A percentile compares a stretch with the other conserved stretches of the same genome.
Conservation (phyloP, 2,888 invertebrate genomes). For the Agrilus biguttatus region DNA sequence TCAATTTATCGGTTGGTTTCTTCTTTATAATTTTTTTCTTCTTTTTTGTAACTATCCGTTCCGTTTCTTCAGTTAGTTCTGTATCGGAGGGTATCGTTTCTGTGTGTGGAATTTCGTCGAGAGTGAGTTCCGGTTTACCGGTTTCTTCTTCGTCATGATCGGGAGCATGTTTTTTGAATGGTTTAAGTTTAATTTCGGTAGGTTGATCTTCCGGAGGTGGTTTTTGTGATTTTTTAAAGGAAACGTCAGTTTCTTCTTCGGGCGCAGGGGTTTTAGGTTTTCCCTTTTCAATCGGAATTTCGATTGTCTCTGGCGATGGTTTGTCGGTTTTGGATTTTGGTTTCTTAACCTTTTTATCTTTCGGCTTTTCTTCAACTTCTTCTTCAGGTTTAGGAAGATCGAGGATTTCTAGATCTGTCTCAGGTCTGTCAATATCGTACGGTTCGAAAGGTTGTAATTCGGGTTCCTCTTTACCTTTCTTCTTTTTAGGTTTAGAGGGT, state of each 20-base stretch:
- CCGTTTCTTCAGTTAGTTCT: conserved; percentile 2
- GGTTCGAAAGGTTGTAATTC: conserved; percentile 26
- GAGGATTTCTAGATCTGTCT: conserved; percentile 23
- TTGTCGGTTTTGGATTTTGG: conserved; percentile 12
- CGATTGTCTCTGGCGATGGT: conserved; percentile 15
- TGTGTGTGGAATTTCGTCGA: not conserved
- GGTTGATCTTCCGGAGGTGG: conserved; percentile 15
- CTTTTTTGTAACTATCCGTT: not conserved
- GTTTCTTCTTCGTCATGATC: conserved; percentile 9
- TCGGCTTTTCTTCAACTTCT: conserved; percentile 15
- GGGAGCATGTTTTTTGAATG: conserved; percentile 6
- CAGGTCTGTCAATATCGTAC: conserved; percentile 25
- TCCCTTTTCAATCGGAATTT: conserved; percentile 21
- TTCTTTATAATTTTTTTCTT: not conserved
- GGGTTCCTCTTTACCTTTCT: conserved; percentile 22
- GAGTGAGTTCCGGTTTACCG: conserved; percentile 1
- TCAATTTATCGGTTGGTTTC: not conserved
- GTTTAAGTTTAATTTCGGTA: conserved; percentile 15
- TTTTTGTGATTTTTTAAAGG: conserved; percentile 17
- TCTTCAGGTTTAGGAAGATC: conserved; percentile 24
- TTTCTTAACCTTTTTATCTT: conserved; percentile 15
- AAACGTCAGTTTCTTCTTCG: conserved; percentile 27
- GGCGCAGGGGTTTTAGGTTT: conserved; percentile 27
- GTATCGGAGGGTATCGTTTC: not conserved
- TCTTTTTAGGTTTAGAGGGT: conserved; percentile 7